These are phyloP conservation scores for Spheniscus humboldti DNA, from an alignment of 2,797 vertebrate genomes.

Conservation along the genomic window DNA sequence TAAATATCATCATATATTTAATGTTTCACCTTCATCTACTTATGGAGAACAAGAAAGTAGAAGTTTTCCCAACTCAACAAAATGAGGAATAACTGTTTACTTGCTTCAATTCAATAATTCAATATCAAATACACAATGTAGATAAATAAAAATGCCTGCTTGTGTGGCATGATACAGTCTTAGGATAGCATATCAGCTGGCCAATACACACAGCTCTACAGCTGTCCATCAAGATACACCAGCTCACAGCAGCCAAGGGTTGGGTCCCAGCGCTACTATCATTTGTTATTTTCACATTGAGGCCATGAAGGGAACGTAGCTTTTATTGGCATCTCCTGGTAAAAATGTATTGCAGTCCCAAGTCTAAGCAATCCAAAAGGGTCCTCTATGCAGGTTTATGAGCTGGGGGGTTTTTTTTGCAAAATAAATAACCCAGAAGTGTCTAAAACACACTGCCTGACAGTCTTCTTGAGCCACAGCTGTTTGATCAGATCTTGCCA, in stretches of 20 bases:
- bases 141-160: neutral
- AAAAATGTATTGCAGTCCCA: neutral
- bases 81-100: neutral
- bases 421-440: neutral
- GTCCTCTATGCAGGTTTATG: neutral
- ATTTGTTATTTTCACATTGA: neutral
- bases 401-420: neutral
- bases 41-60: neutral
- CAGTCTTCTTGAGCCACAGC: neutral
- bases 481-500: neutral
- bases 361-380: neutral
- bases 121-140: neutral
- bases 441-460: neutral
- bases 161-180: neutral
- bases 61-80: neutral
- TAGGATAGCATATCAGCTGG: neutral
- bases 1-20: neutral
- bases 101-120: neutral
- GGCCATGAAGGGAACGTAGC: neutral
- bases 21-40: neutral
- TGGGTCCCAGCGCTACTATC: neutral
- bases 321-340: neutral
- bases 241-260: neutral
- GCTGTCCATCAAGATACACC: neutral
- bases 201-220: neutral